Percentiles rank a stretch among this genome's conserved stretches.
phyloP scores from a whole-genome alignment of 2,797 vertebrate species.

The Falco rusticolus region DNA sequence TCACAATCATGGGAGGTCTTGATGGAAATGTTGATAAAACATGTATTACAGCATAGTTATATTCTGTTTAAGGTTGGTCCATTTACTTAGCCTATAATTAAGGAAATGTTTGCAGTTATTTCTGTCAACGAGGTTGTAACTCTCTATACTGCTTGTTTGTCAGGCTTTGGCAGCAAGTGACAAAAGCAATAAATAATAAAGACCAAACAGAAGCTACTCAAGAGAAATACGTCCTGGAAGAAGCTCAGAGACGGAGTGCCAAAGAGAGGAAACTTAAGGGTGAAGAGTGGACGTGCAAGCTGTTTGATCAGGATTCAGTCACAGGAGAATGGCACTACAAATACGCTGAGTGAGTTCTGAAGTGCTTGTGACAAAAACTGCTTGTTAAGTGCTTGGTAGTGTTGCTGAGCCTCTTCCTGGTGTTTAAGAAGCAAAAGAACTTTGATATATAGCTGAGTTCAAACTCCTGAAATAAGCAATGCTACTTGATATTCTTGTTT shows the following conservation, averaged over 20 bases:
- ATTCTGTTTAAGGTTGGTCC: not conserved
- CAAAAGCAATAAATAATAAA: slow-evolving; percentile 94
- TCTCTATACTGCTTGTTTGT: slow-evolving; percentile 5
- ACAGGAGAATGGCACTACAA: slow-evolving; percentile 96
- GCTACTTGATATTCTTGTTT: not conserved
- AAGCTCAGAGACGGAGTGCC: slow-evolving; percentile 91
- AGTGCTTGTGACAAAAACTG: not conserved
- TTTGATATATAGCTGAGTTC: not conserved
- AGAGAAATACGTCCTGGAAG: slow-evolving; percentile 95
- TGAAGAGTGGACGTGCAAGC: slow-evolving; percentile 89
- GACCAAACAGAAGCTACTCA: slow-evolving; percentile 97
- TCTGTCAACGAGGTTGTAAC: not conserved
- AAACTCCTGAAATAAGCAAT: not conserved
- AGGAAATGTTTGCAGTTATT: not conserved
- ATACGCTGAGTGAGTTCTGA: slow-evolving; percentile 91
- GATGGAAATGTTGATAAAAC: not conserved
- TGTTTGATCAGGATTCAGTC: slow-evolving; percentile 92
- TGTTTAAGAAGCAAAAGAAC: not conserved
- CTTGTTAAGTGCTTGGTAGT: not conserved
- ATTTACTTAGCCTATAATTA: not conserved
- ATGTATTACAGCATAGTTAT: not conserved
- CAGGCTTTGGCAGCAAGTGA: slow-evolving; percentile 98
- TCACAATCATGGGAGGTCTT: not conserved
- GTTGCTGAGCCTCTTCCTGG: not conserved
- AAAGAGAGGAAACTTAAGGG: slow-evolving; percentile 91